Base-by-base conservation (phyloP, 2,113 vertebrate genomes). In the Okapia johnstoni region DNA sequence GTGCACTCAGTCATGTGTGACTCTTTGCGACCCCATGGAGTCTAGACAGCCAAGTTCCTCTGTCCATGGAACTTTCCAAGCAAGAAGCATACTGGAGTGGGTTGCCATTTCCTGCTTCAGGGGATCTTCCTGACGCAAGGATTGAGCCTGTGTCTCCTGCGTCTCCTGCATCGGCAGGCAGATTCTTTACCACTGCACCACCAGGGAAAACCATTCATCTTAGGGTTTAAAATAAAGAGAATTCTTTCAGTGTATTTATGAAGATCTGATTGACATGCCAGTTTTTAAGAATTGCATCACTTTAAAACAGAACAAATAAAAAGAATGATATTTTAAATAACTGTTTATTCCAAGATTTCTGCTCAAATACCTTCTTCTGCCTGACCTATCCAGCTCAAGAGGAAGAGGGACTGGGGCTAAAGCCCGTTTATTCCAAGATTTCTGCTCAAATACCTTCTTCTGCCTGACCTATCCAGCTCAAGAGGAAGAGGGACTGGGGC, bases 141-240 rank as follows among this genome's bases (percentile, higher is more conserved):
- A 76, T 7, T 76, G 70, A 76, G 43, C 40, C 3, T 23, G 0
- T 26, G 66, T 76, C 36, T 43, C 40, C 70, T 43, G 70, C 23
- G 15, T 26, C 70, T 26, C 23, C 40, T 43, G 40, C 70, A 26
- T 0, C 7, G 23, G 23, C 70, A 43, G 40, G 70, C 70, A 15
- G 70, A 43, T 76, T 43, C 70, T 43, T 26, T 26, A 76, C 70
- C 23, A 76, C 21, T 2, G 40, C 23, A 17, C 23, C 40, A 76
- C 70, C 40, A 0, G 23, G 70, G 70, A 76, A 76, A 43, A 26
- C 25, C 23, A 76, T 43, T 43, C 70, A 52, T 61, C 8, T 91
- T 80, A 86, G 33, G 33, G 81, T 94, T 94, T 96, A 63, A 90
- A 96, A 97, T 70, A 83, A 61, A 96, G 63, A 26, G 17, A 90